Evolutionary conservation across 2,888 invertebrate species (phyloP).

Genomic region (Chrysolina haemoptera): DNA sequence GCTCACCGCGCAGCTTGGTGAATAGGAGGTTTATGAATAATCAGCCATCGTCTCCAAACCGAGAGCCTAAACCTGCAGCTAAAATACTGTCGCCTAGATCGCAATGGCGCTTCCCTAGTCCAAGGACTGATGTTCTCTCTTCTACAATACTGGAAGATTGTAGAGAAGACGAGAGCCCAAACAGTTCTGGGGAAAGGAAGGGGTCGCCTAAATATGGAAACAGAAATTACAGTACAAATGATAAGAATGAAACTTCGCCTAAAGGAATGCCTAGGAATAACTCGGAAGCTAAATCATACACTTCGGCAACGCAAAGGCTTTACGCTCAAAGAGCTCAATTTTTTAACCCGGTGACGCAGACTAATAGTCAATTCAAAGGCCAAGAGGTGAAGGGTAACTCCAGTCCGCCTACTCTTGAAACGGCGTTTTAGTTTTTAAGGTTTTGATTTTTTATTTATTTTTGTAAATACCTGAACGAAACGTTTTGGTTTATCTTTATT

Average conservation of each 20-base stretch:
- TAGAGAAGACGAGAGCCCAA: conserved; percentile 83
- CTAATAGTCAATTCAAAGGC: conserved; percentile 46
- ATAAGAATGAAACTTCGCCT: conserved; percentile 42
- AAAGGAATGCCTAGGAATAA: conserved; percentile 43
- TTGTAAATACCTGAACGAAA: conserved; percentile 43
- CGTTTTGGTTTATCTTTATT: conserved; percentile 32
- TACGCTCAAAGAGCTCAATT: conserved; percentile 78
- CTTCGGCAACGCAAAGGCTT: conserved; percentile 69
- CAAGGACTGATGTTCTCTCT: conserved; percentile 87
- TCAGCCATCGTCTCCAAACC: conserved; percentile 73
- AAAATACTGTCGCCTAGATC: conserved; percentile 81
- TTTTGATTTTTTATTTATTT: conserved; percentile 42
- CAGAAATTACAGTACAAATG: conserved; percentile 43
- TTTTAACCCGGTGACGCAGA: conserved; percentile 64
- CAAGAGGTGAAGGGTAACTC: conserved; percentile 52
- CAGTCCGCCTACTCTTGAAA: conserved; percentile 75
- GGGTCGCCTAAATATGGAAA: conserved; percentile 50
- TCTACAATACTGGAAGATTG: conserved; percentile 90
- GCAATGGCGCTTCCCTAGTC: conserved; percentile 82
- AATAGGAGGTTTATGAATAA: conserved; percentile 73
- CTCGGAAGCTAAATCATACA: conserved; percentile 42
- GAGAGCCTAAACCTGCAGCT: conserved; percentile 61
- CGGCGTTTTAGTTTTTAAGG: conserved; percentile 71
- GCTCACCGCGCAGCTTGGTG: conserved; percentile 80
- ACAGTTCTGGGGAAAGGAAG: conserved; percentile 74